Percentiles rank a stretch among this genome's conserved stretches.
These are phyloP conservation scores for Peromyscus californicus DNA, from an alignment of 2,113 vertebrate genomes.

Conservation along the genomic window DNA sequence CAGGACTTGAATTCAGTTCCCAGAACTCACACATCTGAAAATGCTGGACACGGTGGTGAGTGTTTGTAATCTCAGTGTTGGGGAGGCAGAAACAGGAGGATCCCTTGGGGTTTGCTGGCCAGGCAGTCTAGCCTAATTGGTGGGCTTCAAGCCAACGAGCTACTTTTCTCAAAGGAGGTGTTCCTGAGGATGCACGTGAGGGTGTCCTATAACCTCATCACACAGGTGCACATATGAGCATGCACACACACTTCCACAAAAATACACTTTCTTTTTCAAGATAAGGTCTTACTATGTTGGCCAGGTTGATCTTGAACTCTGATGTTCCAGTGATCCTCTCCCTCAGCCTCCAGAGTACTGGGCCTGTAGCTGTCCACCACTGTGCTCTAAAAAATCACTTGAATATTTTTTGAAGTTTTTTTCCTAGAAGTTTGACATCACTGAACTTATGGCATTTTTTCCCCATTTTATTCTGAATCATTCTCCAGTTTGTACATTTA, in stretches of 20 bases:
- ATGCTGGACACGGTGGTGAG: not conserved
- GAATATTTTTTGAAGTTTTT: not conserved
- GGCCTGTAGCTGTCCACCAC: not conserved
- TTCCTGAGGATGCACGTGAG: not conserved
- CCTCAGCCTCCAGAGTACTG: not conserved
- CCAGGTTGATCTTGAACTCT: too few species aligned
- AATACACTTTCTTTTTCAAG: too few species aligned
- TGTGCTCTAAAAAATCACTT: not conserved
- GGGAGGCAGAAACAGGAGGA: not conserved
- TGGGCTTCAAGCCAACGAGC: not conserved
- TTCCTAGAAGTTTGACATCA: not conserved
- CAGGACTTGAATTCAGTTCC: not conserved
- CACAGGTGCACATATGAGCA: too few species aligned
- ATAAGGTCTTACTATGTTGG: too few species aligned
- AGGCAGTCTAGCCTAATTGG: not conserved
- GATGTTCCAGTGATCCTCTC: too few species aligned
- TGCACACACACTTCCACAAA: too few species aligned
- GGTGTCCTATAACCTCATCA: not conserved
- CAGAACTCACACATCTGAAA: not conserved
- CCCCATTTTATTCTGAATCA: conserved; percentile 44
- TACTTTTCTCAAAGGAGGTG: not conserved
- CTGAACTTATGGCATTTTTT: conserved; percentile 2
- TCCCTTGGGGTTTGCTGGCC: not conserved
- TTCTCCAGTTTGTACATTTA: not conserved
- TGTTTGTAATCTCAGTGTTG: not conserved